Base-by-base conservation (phyloP, 2,113 vertebrate species). In the Gambusia affinis region DNA sequence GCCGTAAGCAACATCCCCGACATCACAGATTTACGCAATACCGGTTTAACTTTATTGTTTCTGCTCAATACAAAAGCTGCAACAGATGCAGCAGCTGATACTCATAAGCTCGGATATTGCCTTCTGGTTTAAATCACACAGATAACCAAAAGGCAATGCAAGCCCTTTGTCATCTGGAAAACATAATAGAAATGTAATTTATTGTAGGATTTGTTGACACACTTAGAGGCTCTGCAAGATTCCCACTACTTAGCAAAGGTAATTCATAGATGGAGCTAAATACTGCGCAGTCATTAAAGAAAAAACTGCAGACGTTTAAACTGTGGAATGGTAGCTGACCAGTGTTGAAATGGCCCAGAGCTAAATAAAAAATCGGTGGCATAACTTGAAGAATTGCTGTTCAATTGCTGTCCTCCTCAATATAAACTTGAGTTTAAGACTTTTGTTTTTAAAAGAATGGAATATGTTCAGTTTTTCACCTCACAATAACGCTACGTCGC, bases 21-120 rank as follows among this genome's bases (percentile, higher is more conserved):
- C 78, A 67, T 71, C 77, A 77, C 27, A 42, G 60, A 75, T 73
- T 75, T 65, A 72, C 31, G 19, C 29, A 78, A 62, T 37, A 64
- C 51, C 60, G 42, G 42, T 42, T 69, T 69, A 64, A 81, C 19
- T 19, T 22, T 72, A 63, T 67, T 84, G 80, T 78, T 75, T 80
- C 75, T 84, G 72, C 72, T 78, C 75, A 29, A 63, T 30, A 33
- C 51, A 60, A 71, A 75, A 19, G 63, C 62, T 62, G 70, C 30
- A 12, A 65, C 78, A 85, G 73, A 81, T 68, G 60, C 72, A 67
- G 71, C 44, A 79, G 63, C 74, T 4, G 76, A 88, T 68, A 67
- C 72, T 61, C n/a, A 51, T 74, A 85, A 82, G 74, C 79, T 63
- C 88, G 83, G 19, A 67, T 72, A 73, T 47, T 51, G 68, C 1